A percentile compares a stretch with the other conserved stretches of the same genome.
Conservation (phyloP, 2,888 invertebrate genomes). For the Zygothrica quintamaculata region DNA sequence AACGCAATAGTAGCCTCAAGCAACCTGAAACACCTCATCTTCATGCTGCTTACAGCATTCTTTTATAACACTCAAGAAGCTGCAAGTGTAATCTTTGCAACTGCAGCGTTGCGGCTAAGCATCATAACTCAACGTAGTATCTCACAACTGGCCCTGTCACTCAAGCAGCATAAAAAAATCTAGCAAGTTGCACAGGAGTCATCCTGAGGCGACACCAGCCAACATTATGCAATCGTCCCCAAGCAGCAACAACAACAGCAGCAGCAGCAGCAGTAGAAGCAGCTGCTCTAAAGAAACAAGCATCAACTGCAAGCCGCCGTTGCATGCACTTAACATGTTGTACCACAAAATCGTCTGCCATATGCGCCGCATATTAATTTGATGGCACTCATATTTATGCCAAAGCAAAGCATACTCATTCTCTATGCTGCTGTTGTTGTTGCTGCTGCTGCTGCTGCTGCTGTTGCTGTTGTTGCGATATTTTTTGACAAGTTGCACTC, state of each 20-base stretch:
- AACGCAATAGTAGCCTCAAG: no score
- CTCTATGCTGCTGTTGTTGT: conserved; percentile 19
- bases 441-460: conserved; percentile 20
- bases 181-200: conserved; percentile 64
- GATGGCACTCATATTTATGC: conserved; percentile 81
- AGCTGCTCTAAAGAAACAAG: conserved; percentile 45
- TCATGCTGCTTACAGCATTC: no score
- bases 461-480: conserved; percentile 51
- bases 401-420: conserved; percentile 71
- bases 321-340: conserved; percentile 80
- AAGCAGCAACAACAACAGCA: conserved; percentile 18
- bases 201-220: conserved; percentile 44
- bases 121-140: conserved; percentile 72
- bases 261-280: conserved; percentile 35
- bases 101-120: conserved; percentile 68
- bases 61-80: conserved; percentile 42
- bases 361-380: conserved; percentile 81
- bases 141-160: conserved; percentile 59
- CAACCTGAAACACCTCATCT: conserved; percentile 22
- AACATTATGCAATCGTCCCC: conserved; percentile 69
- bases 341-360: conserved; percentile 81
- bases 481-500: conserved; percentile 80
- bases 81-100: conserved; percentile 60
- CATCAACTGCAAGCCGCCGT: conserved; percentile 56
- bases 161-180: conserved; percentile 73